Evolutionary conservation across 1,140 invertebrate genomes (phyloP).

Genomic region (Proales similis): DNA sequence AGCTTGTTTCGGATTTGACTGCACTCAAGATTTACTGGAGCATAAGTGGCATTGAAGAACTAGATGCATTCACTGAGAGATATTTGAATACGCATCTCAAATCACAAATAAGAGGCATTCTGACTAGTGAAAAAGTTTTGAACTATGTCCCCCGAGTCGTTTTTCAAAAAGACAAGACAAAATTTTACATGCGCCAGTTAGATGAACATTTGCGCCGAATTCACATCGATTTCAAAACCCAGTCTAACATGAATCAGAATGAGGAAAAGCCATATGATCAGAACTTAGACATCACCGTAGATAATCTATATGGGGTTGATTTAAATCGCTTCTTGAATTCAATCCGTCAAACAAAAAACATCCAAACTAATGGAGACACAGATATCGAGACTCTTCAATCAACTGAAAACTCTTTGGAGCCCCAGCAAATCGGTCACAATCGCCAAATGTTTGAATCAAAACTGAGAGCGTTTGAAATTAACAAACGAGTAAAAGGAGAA

Average conservation of each 20-base stretch:
- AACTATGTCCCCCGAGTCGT: slow-evolving; percentile 29
- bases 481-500: slow-evolving; percentile 22
- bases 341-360: background rate
- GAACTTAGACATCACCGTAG: slow-evolving; percentile 1
- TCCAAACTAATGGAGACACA: background rate
- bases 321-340: background rate
- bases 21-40: slow-evolving; percentile 21
- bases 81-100: slow-evolving; percentile 27
- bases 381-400: background rate
- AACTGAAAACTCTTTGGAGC: background rate
- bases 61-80: background rate
- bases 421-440: too few relatives aligned
- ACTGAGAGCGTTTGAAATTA: slow-evolving; percentile 29
- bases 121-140: background rate
- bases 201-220: slow-evolving; percentile 11
- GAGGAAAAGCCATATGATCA: background rate
- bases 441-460: slow-evolving; percentile 10
- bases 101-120: background rate
- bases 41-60: slow-evolving; percentile 15
- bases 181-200: slow-evolving; percentile 5
- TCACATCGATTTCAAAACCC: slow-evolving; percentile 2
- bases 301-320: slow-evolving; percentile 32
- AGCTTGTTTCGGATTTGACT: slow-evolving; percentile 19
- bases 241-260: background rate
- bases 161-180: slow-evolving; percentile 18